These are phyloP conservation scores for Myotis vivesi DNA, from an alignment of 2,797 vertebrate species.

Conservation along the genomic window DNA sequence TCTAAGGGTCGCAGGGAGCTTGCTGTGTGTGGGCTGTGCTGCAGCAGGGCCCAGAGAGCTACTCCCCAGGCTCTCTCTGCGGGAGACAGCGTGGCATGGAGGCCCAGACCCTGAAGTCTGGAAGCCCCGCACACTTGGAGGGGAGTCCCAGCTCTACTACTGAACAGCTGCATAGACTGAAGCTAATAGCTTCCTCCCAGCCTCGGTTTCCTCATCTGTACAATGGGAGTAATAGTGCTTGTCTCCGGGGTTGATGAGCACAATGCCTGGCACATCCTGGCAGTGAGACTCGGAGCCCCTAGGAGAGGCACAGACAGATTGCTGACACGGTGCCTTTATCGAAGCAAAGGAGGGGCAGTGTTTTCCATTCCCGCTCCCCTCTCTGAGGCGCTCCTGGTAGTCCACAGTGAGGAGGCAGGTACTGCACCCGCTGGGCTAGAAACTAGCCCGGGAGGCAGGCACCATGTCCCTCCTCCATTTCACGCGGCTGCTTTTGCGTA, in stretches of 20 bases:
- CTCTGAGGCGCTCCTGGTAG: not conserved
- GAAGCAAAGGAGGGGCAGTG: not conserved
- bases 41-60: not conserved
- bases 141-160: not conserved
- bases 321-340: not conserved
- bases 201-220: not conserved
- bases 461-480: not conserved
- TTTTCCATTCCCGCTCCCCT: too few species aligned
- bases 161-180: too few species aligned
- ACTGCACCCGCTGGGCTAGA: not conserved
- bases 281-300: not conserved
- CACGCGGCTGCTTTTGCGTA: not conserved
- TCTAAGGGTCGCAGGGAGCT: not conserved
- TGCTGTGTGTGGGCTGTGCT: not conserved
- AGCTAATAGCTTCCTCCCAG: not conserved
- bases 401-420: not conserved
- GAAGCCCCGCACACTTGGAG: not conserved
- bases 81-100: fast-evolving
- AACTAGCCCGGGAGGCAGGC: not conserved
- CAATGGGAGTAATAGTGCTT: not conserved
- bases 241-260: not conserved
- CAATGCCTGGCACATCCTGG: not conserved
- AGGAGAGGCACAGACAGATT: fast-evolving
- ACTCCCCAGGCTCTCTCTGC: not conserved
- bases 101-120: not conserved